phyloP scores from a whole-genome alignment of 1,140 invertebrate species.

The Calliphora vicina region DNA sequence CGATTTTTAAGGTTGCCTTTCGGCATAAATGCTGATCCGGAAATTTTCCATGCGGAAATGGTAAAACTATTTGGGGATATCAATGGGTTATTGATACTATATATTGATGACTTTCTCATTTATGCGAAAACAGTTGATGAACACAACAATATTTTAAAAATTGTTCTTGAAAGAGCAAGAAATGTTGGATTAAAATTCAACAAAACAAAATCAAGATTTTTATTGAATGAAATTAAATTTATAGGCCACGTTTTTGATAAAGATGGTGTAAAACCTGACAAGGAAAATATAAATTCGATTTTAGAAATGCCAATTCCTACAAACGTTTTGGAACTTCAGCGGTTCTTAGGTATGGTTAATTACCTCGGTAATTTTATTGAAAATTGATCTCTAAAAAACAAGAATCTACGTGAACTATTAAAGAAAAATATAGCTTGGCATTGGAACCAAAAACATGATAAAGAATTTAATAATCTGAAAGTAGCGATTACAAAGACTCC shows the following conservation, averaged over 20 bases:
- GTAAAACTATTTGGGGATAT: constrained; percentile 52
- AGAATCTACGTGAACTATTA: not conserved
- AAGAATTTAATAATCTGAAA: constrained; percentile 47
- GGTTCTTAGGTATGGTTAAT: constrained; percentile 50
- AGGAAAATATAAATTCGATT: constrained; percentile 47
- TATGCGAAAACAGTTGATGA: constrained; percentile 43
- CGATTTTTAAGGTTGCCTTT: constrained; percentile 60
- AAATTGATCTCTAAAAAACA: constrained; percentile 29
- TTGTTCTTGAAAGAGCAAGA: constrained; percentile 47
- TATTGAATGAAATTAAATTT: constrained; percentile 51
- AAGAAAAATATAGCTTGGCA: constrained; percentile 31
- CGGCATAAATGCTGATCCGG: constrained; percentile 60
- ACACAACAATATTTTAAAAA: constrained; percentile 49
- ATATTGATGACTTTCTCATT: constrained; percentile 59
- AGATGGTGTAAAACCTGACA: constrained; percentile 42
- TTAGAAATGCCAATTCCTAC: constrained; percentile 45
- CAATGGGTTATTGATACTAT: constrained; percentile 52
- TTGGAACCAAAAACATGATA: constrained; percentile 27
- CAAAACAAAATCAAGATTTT: constrained; percentile 34
- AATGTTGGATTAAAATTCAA: constrained; percentile 34
- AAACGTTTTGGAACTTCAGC: constrained; percentile 49
- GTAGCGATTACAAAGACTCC: constrained; percentile 47
- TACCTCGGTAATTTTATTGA: constrained; percentile 46
- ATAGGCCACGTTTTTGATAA: constrained; percentile 32
- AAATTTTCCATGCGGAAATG: constrained; percentile 56